Conservation (phyloP, 1,140 invertebrate genomes). For the Camponotus pennsylvanicus region DNA sequence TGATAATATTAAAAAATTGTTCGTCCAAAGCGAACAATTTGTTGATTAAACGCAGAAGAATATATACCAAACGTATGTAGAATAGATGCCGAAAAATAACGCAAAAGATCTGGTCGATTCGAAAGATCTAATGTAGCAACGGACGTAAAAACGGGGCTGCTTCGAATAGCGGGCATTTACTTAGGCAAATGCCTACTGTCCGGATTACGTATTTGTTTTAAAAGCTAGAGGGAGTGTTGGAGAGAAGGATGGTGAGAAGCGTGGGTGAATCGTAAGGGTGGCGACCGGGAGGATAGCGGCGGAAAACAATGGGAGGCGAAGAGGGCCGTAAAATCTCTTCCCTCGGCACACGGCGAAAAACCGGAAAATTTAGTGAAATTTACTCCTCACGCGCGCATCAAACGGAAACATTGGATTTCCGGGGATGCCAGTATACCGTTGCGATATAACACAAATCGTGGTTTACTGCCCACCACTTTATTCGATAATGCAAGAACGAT, state of each 20-base stretch:
- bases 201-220: slow-evolving; percentile 86
- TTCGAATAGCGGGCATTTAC: slow-evolving; percentile 84
- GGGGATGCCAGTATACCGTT: slow-evolving; percentile 67
- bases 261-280: slow-evolving; percentile 53
- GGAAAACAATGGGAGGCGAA: slow-evolving; percentile 59
- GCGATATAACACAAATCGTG: slow-evolving; percentile 39
- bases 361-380: slow-evolving; percentile 81
- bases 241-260: slow-evolving; percentile 70
- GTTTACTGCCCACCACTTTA: slow-evolving; percentile 39
- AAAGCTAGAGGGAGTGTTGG: slow-evolving; percentile 81
- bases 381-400: slow-evolving; percentile 72
- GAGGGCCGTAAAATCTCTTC: slow-evolving; percentile 79
- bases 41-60: slow-evolving; percentile 12
- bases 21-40: not conserved
- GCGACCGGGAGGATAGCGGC: slow-evolving; percentile 38
- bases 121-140: slow-evolving; percentile 62
- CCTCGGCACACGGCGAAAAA: slow-evolving; percentile 66
- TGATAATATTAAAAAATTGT: not conserved
- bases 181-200: slow-evolving; percentile 85
- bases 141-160: slow-evolving; percentile 80
- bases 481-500: slow-evolving; percentile 51
- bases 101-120: slow-evolving; percentile 47
- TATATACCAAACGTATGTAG: not conserved
- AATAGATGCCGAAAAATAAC: slow-evolving; percentile 39
- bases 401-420: slow-evolving; percentile 75